A percentile compares a stretch with the other conserved stretches of the same genome.
Conservation (phyloP, 2,888 invertebrate species). For the Drosophila colorata region DNA sequence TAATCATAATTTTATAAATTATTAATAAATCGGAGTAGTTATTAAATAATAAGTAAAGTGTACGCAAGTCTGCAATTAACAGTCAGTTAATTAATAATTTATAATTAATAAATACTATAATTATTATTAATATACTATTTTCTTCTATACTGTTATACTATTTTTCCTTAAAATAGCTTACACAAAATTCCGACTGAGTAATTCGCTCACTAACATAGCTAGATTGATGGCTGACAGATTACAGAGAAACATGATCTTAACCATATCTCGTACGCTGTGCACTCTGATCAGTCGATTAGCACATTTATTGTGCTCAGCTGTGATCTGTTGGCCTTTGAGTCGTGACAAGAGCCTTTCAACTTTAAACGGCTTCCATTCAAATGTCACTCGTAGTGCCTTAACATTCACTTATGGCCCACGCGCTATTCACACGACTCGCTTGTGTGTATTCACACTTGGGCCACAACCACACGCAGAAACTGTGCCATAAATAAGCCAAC, state of each 20-base stretch:
- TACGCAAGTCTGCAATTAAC: too few relatives aligned
- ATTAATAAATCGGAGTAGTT: background rate
- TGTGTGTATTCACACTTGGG: slow-evolving; percentile 15
- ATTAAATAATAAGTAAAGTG: background rate
- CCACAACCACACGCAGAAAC: slow-evolving; percentile 32
- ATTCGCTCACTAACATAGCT: background rate
- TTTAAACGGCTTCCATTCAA: slow-evolving; percentile 39
- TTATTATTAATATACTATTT: too few relatives aligned
- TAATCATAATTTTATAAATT: too few relatives aligned
- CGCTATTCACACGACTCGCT: slow-evolving; percentile 24
- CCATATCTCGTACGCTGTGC: background rate
- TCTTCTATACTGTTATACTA: too few relatives aligned
- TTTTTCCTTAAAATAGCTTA: background rate
- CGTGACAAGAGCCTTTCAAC: slow-evolving; percentile 42
- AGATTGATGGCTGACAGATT: slow-evolving; percentile 6
- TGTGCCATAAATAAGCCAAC: slow-evolving; percentile 63
- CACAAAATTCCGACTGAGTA: too few relatives aligned
- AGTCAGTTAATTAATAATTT: too few relatives aligned
- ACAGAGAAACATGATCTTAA: slow-evolving; percentile 12
- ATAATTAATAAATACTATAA: too few relatives aligned
- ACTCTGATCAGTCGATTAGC: slow-evolving; percentile 32
- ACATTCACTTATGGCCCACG: slow-evolving; percentile 57
- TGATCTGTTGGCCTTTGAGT: slow-evolving; percentile 39
- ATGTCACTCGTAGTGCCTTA: slow-evolving; percentile 55
- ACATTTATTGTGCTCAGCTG: slow-evolving; percentile 34